Conservation (phyloP, 2,113 vertebrate genomes). For the Gadus macrocephalus region DNA sequence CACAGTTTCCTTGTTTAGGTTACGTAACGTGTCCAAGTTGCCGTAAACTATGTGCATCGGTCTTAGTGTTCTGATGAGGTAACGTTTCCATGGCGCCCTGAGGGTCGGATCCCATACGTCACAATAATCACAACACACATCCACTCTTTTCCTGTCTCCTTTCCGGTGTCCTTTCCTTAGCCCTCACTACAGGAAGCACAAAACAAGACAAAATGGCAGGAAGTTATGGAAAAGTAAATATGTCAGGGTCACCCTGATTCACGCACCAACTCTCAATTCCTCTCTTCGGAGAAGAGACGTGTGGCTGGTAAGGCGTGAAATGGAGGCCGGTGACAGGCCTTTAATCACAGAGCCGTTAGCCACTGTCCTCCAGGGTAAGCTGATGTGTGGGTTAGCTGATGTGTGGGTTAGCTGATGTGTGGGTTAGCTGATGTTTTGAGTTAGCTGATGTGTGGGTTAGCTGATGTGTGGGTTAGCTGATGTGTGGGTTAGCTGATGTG, state of each 20-base stretch:
- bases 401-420: too few species aligned
- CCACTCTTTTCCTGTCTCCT: background rate
- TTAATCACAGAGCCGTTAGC: constrained; percentile 46
- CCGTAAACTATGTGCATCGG: too few species aligned
- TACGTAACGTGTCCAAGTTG: too few species aligned
- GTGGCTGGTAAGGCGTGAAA: constrained; percentile 22
- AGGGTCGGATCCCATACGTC: background rate
- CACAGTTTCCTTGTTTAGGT: too few species aligned
- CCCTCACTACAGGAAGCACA: background rate
- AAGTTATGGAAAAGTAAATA: constrained; percentile 7
- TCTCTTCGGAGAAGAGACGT: background rate
- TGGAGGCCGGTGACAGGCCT: constrained; percentile 18
- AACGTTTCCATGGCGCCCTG: too few species aligned
- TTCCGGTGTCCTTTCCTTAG: background rate
- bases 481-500: too few species aligned
- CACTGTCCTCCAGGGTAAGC: constrained; percentile 19
- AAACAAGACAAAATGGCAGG: constrained; percentile 7
- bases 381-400: background rate
- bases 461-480: too few species aligned
- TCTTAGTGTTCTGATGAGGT: too few species aligned
- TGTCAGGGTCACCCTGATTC: background rate
- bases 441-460: too few species aligned
- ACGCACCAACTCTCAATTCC: constrained; percentile 12
- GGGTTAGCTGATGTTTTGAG: too few species aligned
- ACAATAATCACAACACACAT: background rate